These are phyloP conservation scores for Zophobas atratus DNA, from an alignment of 1,140 invertebrate genomes.

Conservation along the genomic window DNA sequence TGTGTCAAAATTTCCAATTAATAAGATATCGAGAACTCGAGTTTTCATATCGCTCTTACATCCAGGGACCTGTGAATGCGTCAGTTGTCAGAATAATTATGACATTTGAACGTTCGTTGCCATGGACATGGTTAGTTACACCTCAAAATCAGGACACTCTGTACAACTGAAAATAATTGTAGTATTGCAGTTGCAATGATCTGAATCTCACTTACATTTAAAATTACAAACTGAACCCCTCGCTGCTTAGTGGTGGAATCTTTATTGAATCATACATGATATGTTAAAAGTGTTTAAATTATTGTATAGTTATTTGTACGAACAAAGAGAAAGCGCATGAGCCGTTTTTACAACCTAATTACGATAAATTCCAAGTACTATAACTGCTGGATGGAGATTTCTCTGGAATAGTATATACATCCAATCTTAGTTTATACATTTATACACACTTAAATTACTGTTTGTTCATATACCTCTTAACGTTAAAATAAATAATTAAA, in stretches of 20 bases:
- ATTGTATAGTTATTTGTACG: background rate
- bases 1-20: no score
- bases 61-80: no score
- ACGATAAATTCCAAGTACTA: conserved; percentile 2
- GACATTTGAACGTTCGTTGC: no score
- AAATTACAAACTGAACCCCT: no score
- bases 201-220: no score
- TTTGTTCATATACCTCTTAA: conserved; percentile 35
- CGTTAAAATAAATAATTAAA: conserved; percentile 30
- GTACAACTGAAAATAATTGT: no score
- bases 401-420: conserved; percentile 38
- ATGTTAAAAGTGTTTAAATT: conserved; percentile 35
- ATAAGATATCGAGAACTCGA: no score
- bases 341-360: conserved; percentile 17
- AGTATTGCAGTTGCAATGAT: background rate
- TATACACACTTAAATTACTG: conserved; percentile 37
- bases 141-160: no score
- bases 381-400: conserved; percentile 45
- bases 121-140: no score
- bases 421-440: conserved; percentile 45
- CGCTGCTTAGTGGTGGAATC: conserved; percentile 8
- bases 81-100: no score
- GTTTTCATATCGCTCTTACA: no score
- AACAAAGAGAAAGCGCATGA: conserved; percentile 26
- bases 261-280: conserved; percentile 33